A percentile compares a stretch with the other conserved stretches of the same genome.
Conservation (phyloP, 2,888 invertebrate genomes). For the Cheilosia vernalis region DNA sequence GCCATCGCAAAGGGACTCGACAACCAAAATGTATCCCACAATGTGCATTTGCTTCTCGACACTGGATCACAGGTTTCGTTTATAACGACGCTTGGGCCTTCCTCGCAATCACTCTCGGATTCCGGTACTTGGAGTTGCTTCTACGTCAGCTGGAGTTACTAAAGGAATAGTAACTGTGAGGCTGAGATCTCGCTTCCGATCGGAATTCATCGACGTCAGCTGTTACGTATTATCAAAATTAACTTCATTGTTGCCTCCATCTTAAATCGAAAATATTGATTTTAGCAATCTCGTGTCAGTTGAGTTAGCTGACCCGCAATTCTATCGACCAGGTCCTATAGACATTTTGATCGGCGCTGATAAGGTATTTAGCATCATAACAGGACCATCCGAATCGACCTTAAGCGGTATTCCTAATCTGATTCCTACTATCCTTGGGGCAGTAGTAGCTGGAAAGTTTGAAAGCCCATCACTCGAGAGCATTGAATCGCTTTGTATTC, state of each 20-base stretch:
- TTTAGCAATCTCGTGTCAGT: not conserved
- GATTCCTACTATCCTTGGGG: too few relatives aligned
- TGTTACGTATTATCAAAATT: not conserved
- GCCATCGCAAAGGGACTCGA: too few relatives aligned
- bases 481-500: not conserved
- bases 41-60: not conserved
- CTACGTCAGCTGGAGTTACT: slow-evolving; percentile 16
- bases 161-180: slow-evolving; percentile 17
- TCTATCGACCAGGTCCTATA: slow-evolving; percentile 9
- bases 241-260: not conserved
- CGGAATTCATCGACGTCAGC: not conserved
- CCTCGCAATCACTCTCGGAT: slow-evolving; percentile 2
- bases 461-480: too few relatives aligned
- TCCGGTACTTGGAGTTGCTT: not conserved
- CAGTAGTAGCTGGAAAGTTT: too few relatives aligned
- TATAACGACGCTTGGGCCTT: slow-evolving; percentile 4
- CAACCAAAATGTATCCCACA: not conserved
- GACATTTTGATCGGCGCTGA: slow-evolving; percentile 31
- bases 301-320: slow-evolving; percentile 17
- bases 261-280: not conserved
- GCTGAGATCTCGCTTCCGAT: not conserved
- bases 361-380: slow-evolving; percentile 7
- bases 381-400: not conserved
- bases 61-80: not conserved
- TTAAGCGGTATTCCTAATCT: too few relatives aligned